phyloP scores from a whole-genome alignment of 2,113 vertebrate genomes.

The Dissostichus mawsoni region DNA sequence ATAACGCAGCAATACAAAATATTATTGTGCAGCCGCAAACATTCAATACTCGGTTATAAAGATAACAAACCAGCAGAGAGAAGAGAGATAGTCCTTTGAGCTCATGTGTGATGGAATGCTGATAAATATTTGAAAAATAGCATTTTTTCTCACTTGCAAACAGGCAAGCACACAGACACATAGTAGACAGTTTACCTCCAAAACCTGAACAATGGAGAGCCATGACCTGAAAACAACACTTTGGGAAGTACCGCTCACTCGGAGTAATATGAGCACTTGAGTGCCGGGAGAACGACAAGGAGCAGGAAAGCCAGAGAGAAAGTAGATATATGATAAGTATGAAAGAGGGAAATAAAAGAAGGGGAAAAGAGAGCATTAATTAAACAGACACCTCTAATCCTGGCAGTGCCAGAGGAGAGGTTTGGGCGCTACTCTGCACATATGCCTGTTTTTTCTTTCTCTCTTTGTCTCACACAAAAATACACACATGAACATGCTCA shows the following conservation, averaged over 20 bases:
- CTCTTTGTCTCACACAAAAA: slow-evolving; percentile 11
- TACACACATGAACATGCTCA: slow-evolving; percentile 37
- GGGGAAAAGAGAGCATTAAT: slow-evolving; percentile 28
- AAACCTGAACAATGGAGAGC: slow-evolving; percentile 49
- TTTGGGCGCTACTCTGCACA: slow-evolving; percentile 25
- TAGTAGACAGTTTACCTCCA: slow-evolving; percentile 30
- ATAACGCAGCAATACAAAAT: too few relatives aligned
- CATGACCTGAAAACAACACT: slow-evolving; percentile 62
- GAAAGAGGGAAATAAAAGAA: slow-evolving; percentile 28
- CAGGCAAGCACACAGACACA: slow-evolving; percentile 11
- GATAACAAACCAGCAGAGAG: slow-evolving; percentile 3
- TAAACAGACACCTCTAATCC: slow-evolving; percentile 48
- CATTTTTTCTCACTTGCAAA: slow-evolving; percentile 17
- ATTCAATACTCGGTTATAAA: background rate
- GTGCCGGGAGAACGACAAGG: slow-evolving; percentile 25
- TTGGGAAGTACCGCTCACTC: slow-evolving; percentile 42
- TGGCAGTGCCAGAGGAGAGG: slow-evolving; percentile 26
- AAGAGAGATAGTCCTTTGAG: slow-evolving; percentile 11
- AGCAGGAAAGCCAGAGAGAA: slow-evolving; percentile 31
- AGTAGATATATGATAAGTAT: slow-evolving; percentile 31
- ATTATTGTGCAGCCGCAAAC: background rate
- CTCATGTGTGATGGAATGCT: slow-evolving; percentile 6
- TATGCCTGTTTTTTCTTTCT: background rate
- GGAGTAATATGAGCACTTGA: slow-evolving; percentile 59
- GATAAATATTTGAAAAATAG: slow-evolving; percentile 5